These are phyloP conservation scores for Nasua narica DNA, from an alignment of 2,797 vertebrate species.

Conservation along the genomic window DNA sequence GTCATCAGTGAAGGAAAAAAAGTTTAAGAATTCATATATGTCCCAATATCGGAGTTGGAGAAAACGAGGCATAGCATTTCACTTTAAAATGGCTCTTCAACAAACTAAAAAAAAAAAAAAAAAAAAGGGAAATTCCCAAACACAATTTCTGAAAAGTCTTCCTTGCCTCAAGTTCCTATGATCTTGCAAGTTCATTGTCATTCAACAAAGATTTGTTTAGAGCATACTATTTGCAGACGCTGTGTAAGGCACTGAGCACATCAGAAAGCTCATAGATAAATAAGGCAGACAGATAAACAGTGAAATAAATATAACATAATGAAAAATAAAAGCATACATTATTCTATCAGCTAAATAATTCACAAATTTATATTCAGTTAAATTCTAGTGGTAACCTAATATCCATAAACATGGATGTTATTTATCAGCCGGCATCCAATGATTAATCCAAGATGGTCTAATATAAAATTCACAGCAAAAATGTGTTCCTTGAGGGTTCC, in stretches of 20 bases:
- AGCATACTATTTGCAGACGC: background rate
- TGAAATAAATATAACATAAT: background rate
- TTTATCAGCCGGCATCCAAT: background rate
- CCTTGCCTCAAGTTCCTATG: background rate
- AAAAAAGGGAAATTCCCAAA: background rate
- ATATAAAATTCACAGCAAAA: constrained; percentile 1
- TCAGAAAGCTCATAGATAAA: background rate
- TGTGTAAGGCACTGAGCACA: background rate
- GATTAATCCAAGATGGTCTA: background rate
- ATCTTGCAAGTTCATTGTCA: background rate
- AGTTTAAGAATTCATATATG: background rate
- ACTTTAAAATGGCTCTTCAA: background rate
- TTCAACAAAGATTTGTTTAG: background rate
- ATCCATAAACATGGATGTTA: background rate
- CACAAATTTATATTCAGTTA: background rate
- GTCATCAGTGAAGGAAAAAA: background rate
- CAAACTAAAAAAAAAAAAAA: background rate
- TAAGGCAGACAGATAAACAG: background rate
- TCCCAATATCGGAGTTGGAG: background rate
- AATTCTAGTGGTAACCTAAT: background rate
- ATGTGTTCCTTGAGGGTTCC: background rate
- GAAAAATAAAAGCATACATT: background rate
- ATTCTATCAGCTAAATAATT: background rate
- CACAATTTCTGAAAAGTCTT: background rate
- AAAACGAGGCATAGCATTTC: background rate